Base-by-base conservation (phyloP, 2,888 invertebrate genomes). In the Anorthoa munda region DNA sequence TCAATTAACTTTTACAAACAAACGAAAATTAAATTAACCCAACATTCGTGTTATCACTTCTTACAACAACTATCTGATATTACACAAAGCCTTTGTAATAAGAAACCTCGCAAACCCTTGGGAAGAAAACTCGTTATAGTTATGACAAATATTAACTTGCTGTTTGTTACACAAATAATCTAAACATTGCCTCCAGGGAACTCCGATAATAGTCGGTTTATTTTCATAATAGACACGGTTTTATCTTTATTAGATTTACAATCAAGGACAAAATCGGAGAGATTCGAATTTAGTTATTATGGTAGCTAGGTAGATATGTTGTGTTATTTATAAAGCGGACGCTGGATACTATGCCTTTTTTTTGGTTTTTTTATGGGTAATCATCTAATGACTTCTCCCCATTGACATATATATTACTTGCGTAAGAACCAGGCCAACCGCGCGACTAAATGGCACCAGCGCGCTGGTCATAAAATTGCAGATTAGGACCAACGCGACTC, bases 101-200 rank as follows among this genome's bases (percentile, higher is more conserved):
- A 66, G 53, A 77, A 66, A 55, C 66, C 50, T 50, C 31, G 31
- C 56, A n/a, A 31, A 45, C 77, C 79, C 79, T 18, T 2, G 79
- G 23, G 79, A 50, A 50, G 15, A 72, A 77, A 79, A 58, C 73
- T 77, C 77, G 77, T 73, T 79, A 66, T 13, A 61, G 51, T 59
- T 72, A 64, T 51, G 66, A 79, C 73, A 77, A 72, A 79, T 73
- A 79, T 72, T 66, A 59, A 59, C 73, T 72, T 72, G 17, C 15
- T 66, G 26, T 66, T 72, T 63, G 56, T 51, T 18, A 21, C 9
- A 73, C n/a, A 71, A 64, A 50, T 71, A 65, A 75, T 56, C 15
- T 50, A 26, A 71, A 64, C 59, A 70, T 64, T 59, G 17, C 11
- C 64, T 64, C 58, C 4, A 23, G 78, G 53, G 64, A 53, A n/a